Evolutionary conservation across 2,113 vertebrate species (phyloP), one percentile per base, ranked within the genome.

Genomic region (Gavialis gangeticus): DNA sequence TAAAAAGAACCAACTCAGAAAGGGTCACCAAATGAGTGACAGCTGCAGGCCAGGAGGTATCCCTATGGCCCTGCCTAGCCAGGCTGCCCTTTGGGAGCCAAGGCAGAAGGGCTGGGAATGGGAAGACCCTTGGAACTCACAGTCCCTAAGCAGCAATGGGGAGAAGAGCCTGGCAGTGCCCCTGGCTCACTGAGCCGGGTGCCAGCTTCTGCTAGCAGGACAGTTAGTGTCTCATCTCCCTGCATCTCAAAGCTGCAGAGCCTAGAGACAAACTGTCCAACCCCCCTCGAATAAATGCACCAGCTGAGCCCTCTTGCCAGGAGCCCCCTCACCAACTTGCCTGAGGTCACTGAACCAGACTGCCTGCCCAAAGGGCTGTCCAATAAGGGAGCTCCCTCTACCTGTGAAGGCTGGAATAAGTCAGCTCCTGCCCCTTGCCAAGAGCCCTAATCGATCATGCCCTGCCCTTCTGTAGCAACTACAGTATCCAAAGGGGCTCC

Each of bases 1-100:
- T 94, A 95, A 94, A 94, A 96, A 94, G 82, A 90, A 75, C 63
- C 89, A 76, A 90, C 67, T 88, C 79, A 82, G 83, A 63, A 66
- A 84, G 78, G 76, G 59, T 85, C 91, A 89, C 63, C 84, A 95
- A 92, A 79, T 11, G 71, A 91, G 67, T 57, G 86, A 96, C 92
- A 87, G 67, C 88, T 89, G 81, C n/a, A 83, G 90, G 92, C 84
- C 79, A 79, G 82, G 73, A 80, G 77, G 54, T 69, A 55, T 86
- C 86, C 73, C 30, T 77, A 79, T 27, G 86, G 82, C 78, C 84
- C 85, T 82, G 84, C 59, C 67, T 78, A 92, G 90, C 12, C 57
- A 87, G 78, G 30, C 73, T 5, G 15, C 63, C 86, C 66, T 91
- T 80, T 56, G 63, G 54, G 79, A 87, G 37, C n/a, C 80, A 82